Conservation (phyloP, 2,797 vertebrate species). For the Siniperca obscura region DNA sequence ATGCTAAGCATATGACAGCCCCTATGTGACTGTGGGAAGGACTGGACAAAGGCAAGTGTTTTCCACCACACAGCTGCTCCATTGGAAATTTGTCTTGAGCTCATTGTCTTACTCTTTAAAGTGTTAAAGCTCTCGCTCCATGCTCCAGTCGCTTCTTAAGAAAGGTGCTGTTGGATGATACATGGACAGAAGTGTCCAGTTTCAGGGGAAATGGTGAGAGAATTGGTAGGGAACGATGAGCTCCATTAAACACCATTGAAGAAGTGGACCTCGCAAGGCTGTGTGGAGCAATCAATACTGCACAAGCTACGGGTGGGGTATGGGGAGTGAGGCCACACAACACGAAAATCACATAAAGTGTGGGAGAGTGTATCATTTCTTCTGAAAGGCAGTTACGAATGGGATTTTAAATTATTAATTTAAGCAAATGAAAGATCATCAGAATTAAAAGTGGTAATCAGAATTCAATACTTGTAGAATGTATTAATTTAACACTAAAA, state of each 20-base stretch:
- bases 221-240: constrained; percentile 79
- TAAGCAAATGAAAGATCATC: background rate
- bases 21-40: constrained; percentile 54
- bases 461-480: background rate
- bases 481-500: background rate
- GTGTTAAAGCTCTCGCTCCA: constrained; percentile 72
- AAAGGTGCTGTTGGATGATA: constrained; percentile 85
- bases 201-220: constrained; percentile 84
- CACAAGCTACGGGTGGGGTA: constrained; percentile 63
- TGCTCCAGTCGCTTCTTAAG: constrained; percentile 84
- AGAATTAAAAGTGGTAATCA: background rate
- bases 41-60: constrained; percentile 63
- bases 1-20: constrained; percentile 62
- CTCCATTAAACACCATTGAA: constrained; percentile 87
- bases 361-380: background rate
- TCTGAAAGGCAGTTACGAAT: background rate
- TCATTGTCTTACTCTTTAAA: constrained; percentile 66
- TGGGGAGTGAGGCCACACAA: background rate
- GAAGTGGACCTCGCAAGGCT: constrained; percentile 72
- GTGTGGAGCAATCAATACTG: constrained; percentile 80
- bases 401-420: background rate
- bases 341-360: background rate
- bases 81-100: constrained; percentile 56
- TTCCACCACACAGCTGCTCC: constrained; percentile 73
- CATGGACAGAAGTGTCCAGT: constrained; percentile 83